Percentiles rank a stretch among this genome's conserved stretches.
Conservation (phyloP, 2,797 vertebrate genomes). For the Taeniopygia guttata region DNA sequence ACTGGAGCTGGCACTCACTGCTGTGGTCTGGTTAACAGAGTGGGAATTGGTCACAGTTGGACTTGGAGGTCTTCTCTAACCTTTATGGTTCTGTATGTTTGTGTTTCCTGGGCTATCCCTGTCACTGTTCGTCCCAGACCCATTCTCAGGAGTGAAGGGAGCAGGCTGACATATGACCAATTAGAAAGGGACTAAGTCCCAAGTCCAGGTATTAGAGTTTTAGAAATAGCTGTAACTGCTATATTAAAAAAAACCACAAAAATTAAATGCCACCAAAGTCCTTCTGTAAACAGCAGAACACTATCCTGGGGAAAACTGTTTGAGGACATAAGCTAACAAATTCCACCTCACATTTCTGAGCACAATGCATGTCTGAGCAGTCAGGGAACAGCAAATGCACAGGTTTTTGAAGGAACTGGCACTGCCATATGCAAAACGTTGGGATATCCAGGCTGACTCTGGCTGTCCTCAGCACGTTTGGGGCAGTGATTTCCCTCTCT, state of each 20-base stretch:
- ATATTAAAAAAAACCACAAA: not conserved
- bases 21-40: not conserved
- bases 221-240: not conserved
- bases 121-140: not conserved
- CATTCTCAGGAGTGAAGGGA: not conserved
- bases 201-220: not conserved
- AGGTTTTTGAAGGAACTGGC: not conserved
- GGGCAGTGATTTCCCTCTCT: not conserved
- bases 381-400: fast-evolving
- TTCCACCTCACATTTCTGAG: not conserved
- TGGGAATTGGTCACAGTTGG: not conserved
- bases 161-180: not conserved
- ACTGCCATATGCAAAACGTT: not conserved
- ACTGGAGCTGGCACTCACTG: not conserved
- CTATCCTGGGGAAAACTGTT: not conserved
- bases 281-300: not conserved
- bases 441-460: not conserved
- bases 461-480: fast-evolving
- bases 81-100: not conserved
- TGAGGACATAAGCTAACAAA: not conserved
- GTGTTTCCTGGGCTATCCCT: not conserved
- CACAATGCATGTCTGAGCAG: fast-evolving
- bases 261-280: not conserved
- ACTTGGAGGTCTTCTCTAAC: not conserved
- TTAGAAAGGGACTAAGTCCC: not conserved